A percentile compares a stretch with the other conserved stretches of the same genome.
Conservation (phyloP, 2,797 vertebrate genomes). For the Apogon talboti region DNA sequence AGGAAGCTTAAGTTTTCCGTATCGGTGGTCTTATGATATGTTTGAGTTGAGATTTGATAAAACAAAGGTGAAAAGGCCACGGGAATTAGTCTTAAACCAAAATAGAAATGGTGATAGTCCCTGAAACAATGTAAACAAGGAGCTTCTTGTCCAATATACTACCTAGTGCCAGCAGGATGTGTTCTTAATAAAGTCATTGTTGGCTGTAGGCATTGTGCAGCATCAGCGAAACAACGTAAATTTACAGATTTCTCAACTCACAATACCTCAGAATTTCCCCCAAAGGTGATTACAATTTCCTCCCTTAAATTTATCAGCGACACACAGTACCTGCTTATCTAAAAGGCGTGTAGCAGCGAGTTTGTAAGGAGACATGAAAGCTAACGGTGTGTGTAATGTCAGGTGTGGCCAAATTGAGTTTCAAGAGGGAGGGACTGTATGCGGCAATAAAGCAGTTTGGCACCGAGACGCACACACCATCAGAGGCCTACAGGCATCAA, state of each 20-base stretch:
- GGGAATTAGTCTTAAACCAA: neutral
- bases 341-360: neutral
- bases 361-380: slow-evolving; percentile 25
- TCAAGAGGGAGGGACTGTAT: slow-evolving; percentile 38
- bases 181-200: slow-evolving; percentile 2
- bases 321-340: slow-evolving; percentile 20
- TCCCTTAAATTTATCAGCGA: neutral
- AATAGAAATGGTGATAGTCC: neutral
- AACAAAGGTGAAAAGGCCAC: neutral
- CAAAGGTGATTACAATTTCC: too few species aligned
- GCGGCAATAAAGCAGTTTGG: slow-evolving; percentile 42
- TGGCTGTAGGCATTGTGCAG: slow-evolving; percentile 3
- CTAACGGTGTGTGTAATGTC: slow-evolving; percentile 29
- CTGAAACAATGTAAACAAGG: slow-evolving; percentile 16
- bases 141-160: neutral
- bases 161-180: neutral
- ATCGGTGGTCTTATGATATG: slow-evolving; percentile 22
- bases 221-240: slow-evolving; percentile 33
- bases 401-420: slow-evolving; percentile 58
- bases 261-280: slow-evolving; percentile 26
- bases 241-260: slow-evolving; percentile 25
- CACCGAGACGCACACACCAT: slow-evolving; percentile 46
- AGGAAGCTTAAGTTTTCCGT: slow-evolving; percentile 29
- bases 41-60: neutral
- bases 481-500: slow-evolving; percentile 75